A percentile compares a stretch with the other conserved stretches of the same genome.
These are phyloP conservation scores for Neosalanx taihuensis DNA, from an alignment of 2,797 vertebrate genomes.

Conservation along the genomic window DNA sequence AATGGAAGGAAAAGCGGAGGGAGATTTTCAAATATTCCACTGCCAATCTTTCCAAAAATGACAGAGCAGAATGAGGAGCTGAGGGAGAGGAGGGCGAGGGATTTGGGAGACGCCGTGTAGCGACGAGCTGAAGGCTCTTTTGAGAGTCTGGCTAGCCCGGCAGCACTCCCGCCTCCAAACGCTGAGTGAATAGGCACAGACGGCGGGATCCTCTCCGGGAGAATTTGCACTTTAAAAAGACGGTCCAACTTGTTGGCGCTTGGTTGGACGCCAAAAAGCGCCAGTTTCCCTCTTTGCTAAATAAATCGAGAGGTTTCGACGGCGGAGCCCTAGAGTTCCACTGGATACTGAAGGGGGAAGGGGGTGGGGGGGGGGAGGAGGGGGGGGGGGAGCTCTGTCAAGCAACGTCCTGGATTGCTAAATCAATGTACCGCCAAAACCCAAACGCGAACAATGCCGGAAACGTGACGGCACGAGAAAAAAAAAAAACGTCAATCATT, in stretches of 20 bases:
- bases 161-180: background rate
- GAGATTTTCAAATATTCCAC: too few species aligned
- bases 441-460: constrained; percentile 32
- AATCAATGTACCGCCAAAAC: constrained; percentile 37
- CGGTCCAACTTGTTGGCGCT: constrained; percentile 33
- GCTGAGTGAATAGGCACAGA: background rate
- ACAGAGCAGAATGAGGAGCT: too few species aligned
- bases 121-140: background rate
- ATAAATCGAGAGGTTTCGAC: constrained; percentile 41
- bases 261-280: constrained; percentile 39
- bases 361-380: constrained; percentile 22
- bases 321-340: constrained; percentile 23
- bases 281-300: constrained; percentile 42
- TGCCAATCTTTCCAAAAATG: too few species aligned
- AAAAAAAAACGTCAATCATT: constrained; percentile 41
- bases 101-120: too few species aligned
- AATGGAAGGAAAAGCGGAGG: too few species aligned
- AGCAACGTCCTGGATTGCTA: constrained; percentile 31
- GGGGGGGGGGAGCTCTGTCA: constrained; percentile 18
- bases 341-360: constrained; percentile 29
- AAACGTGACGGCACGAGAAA: constrained; percentile 37
- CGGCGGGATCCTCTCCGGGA: background rate
- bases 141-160: constrained; percentile 2
- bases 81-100: too few species aligned
- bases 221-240: constrained; percentile 51